Conservation (phyloP, 2,888 invertebrate species). For the Leucania comma region DNA sequence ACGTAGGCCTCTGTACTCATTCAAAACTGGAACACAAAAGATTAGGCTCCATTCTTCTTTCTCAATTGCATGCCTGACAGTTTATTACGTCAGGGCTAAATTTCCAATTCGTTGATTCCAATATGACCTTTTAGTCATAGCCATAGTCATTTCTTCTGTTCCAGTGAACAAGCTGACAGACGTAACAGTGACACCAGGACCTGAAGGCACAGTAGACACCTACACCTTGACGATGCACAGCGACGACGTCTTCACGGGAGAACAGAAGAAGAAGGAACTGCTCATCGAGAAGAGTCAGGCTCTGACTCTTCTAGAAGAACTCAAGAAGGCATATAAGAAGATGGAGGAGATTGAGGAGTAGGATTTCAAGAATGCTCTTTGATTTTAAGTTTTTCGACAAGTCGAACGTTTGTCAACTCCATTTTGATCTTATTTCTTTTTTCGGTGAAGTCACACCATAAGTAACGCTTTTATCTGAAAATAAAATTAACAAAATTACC, state of each 20-base stretch:
- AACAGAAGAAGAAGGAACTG: constrained; percentile 74
- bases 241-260: constrained; percentile 78
- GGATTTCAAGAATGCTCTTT: background rate
- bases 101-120: too few relatives aligned
- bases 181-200: constrained; percentile 73
- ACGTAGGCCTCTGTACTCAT: too few relatives aligned
- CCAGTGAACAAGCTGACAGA: constrained; percentile 85
- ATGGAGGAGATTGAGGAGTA: constrained; percentile 76
- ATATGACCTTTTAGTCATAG: background rate
- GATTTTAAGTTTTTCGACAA: background rate
- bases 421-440: too few relatives aligned
- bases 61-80: too few relatives aligned
- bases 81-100: too few relatives aligned
- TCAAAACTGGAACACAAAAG: too few relatives aligned
- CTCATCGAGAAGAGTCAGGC: constrained; percentile 80
- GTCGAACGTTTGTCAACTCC: background rate
- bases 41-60: too few relatives aligned
- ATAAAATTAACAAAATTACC: too few relatives aligned
- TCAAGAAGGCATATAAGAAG: constrained; percentile 79
- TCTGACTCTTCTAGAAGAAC: constrained; percentile 74
- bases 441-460: too few relatives aligned
- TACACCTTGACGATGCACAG: constrained; percentile 77
- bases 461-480: too few relatives aligned
- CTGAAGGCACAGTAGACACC: constrained; percentile 78
- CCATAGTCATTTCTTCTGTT: constrained; percentile 38